Percentiles rank a stretch among this genome's conserved stretches.
Conservation (phyloP, 2,888 invertebrate species). For the Mesochorus sp. region DNA sequence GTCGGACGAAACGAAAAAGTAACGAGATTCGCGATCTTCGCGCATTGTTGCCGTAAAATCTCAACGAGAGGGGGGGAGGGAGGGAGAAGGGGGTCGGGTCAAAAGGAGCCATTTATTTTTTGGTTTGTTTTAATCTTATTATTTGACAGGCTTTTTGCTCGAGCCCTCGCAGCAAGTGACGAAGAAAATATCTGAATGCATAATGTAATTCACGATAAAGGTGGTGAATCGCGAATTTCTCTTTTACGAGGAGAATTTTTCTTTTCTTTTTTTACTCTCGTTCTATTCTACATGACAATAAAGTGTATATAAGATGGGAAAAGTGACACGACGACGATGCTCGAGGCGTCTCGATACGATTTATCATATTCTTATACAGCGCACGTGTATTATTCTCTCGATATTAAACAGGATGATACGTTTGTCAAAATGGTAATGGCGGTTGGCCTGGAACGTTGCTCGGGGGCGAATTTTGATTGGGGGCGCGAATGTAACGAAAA, state of each 20-base stretch:
- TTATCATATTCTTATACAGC: too few relatives aligned
- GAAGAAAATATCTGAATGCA: slow-evolving; percentile 57
- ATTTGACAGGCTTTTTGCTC: not conserved
- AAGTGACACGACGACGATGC: too few relatives aligned
- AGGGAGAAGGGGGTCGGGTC: not conserved
- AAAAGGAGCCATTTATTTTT: not conserved
- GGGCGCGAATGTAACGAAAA: not conserved
- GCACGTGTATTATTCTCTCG: too few relatives aligned
- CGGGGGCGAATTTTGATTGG: not conserved
- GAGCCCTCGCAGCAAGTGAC: not conserved
- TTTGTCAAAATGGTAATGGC: not conserved
- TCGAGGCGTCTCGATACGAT: too few relatives aligned
- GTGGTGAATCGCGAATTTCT: not conserved
- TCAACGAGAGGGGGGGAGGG: too few relatives aligned
- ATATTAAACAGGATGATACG: not conserved
- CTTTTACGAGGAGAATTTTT: not conserved
- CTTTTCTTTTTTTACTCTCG: not conserved
- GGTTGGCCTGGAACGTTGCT: not conserved
- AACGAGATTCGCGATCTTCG: slow-evolving; percentile 48
- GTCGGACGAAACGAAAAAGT: slow-evolving; percentile 28
- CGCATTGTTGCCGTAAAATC: slow-evolving; percentile 5
- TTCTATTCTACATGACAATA: too few relatives aligned
- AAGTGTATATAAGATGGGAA: too few relatives aligned
- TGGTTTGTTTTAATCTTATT: not conserved
- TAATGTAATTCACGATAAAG: slow-evolving; percentile 47